Base-by-base conservation (phyloP, 37 sponge, comb jelly and placozoan genomes). In the Lycopodina hypogea region DNA sequence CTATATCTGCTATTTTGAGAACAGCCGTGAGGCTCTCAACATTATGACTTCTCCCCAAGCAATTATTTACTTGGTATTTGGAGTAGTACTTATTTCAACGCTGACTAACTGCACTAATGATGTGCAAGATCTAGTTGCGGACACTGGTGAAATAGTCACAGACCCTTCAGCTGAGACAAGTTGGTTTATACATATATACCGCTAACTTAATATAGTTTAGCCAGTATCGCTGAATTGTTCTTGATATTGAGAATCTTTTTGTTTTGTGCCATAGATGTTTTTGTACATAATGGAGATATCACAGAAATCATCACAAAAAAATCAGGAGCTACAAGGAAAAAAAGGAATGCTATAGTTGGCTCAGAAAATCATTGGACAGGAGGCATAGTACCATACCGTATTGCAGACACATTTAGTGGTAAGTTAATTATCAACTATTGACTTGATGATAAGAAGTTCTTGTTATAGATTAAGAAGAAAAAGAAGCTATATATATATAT, bases 361-460 rank as follows among this genome's bases (percentile, higher is more conserved):
- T 40, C 26, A 30, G 39, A 57, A 50, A 2, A 12, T 18, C 80
- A 82, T 14, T 93, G 93, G 89, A 89, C 93, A 28, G 51, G 77
- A 30, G 89, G 60, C 8, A 69, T 72, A 14, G 77, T 93, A 1
- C 61, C 68, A 0, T 93, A 80, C 57, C 35, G 33, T 2, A 86
- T 93, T 51, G 23, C 71, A 21, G 26, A 50, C n/a, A 42, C 22
- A 62, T 88, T 71, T 50, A 78, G 48, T 57, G 81, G 92, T 84
- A 37, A 82, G 82, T 17, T 0, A 23, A 7, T 4, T 7, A 60
- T 6, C 28, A 35, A 15, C n/a, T 37, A 11, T 68, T n/a, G n/a
- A n/a, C 28, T 28, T 35, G 41, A 15, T 35, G 28, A 28, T 35
- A 4, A 28, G 8, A 35, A 14, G 14, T 8, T 9, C 6, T 3